phyloP scores from a whole-genome alignment of 2,797 vertebrate genomes.

The Rhinichthys osculus region DNA sequence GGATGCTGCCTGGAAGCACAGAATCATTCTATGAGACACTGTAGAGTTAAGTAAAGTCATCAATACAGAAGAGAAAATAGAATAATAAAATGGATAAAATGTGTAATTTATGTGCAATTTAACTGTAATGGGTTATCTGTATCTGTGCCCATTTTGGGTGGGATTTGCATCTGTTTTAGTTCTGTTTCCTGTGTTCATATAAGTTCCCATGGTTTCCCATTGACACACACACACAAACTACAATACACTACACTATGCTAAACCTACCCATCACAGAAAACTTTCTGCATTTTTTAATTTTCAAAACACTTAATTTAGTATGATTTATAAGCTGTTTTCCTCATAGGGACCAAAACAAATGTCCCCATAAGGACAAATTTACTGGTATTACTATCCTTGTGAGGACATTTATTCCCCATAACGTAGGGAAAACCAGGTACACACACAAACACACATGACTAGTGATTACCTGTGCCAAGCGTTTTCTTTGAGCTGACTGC shows the following conservation, averaged over 20 bases:
- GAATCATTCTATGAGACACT: not conserved
- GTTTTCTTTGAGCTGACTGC: slow-evolving; percentile 76
- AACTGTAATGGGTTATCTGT: not conserved
- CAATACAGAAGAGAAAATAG: not conserved
- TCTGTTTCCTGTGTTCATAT: not conserved
- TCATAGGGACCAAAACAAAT: too few species aligned
- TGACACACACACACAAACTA: not conserved
- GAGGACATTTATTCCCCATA: not conserved
- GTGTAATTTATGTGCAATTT: not conserved
- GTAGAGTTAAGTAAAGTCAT: not conserved
- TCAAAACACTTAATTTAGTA: too few species aligned
- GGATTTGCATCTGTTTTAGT: not conserved
- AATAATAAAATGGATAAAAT: not conserved
- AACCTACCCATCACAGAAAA: too few species aligned
- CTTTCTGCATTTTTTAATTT: too few species aligned
- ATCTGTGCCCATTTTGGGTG: not conserved
- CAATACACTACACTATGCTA: too few species aligned
- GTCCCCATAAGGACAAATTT: too few species aligned
- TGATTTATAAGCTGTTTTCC: too few species aligned
- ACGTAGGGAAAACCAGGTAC: too few species aligned
- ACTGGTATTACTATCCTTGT: too few species aligned
- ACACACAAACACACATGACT: not conserved
- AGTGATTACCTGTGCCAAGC: slow-evolving; percentile 81
- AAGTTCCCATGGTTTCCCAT: not conserved
- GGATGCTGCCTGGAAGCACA: slow-evolving; percentile 81